Conservation (phyloP, 2,113 vertebrate species). For the Pampusana beccarii region DNA sequence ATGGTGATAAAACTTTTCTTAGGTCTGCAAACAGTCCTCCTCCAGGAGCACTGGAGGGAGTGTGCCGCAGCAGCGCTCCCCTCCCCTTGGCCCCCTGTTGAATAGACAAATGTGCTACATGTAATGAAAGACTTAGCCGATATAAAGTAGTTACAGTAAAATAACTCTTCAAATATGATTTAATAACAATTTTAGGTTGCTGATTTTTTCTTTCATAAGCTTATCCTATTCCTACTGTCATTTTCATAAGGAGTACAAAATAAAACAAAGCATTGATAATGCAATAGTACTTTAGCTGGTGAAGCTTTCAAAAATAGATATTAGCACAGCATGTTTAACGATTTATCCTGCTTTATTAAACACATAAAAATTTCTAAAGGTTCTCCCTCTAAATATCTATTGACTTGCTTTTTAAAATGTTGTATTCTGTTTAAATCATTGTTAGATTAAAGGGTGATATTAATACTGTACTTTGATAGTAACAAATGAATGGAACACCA, state of each 20-base stretch:
- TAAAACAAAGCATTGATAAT: not conserved
- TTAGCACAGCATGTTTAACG: not conserved
- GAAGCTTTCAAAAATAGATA: not conserved
- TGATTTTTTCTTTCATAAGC: not conserved
- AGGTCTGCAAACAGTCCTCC: not conserved
- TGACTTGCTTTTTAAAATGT: not conserved
- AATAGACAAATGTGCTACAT: not conserved
- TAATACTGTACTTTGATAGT: not conserved
- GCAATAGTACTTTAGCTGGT: not conserved
- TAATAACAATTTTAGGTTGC: not conserved
- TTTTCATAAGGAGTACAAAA: not conserved
- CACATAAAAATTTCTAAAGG: not conserved
- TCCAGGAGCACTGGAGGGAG: rapidly evolving
- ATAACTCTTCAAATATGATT: not conserved
- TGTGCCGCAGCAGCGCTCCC: rapidly evolving
- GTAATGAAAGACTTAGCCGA: not conserved
- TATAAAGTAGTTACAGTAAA: not conserved
- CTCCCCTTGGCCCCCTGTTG: rapidly evolving
- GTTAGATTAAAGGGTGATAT: not conserved
- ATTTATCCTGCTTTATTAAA: not conserved
- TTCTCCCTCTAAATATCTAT: not conserved
- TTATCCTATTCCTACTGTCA: not conserved
- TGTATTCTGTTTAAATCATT: not conserved
- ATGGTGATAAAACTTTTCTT: not conserved
- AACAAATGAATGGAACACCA: not conserved